Conservation (phyloP, 2,888 invertebrate genomes). For the Dryadula phaetusa region DNA sequence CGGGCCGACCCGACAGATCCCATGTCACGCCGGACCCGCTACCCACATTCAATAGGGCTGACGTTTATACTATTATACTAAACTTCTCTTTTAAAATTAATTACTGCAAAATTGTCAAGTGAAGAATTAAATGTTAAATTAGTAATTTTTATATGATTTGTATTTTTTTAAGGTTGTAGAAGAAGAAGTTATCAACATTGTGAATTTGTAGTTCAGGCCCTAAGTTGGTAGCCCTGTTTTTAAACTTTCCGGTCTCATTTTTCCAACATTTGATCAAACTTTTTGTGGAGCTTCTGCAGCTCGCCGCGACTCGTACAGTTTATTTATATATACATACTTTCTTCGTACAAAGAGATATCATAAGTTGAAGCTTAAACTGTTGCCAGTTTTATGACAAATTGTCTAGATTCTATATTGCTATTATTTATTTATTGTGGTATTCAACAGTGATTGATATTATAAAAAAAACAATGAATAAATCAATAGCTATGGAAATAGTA, state of each 20-base stretch:
- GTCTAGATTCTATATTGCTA: background rate
- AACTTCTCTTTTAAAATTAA: background rate
- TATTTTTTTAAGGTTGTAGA: background rate
- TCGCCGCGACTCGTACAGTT: slow-evolving; percentile 1
- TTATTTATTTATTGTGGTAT: background rate
- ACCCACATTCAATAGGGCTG: slow-evolving; percentile 26
- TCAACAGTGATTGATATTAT: background rate
- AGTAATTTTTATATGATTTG: no score
- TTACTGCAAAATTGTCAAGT: background rate
- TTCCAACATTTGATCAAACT: slow-evolving; percentile 29
- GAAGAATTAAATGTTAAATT: background rate
- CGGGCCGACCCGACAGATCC: slow-evolving; percentile 36
- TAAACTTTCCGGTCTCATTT: slow-evolving; percentile 22
- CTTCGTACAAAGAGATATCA: background rate
- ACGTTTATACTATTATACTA: slow-evolving; percentile 8
- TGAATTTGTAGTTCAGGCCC: background rate
- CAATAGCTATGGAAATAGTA: background rate
- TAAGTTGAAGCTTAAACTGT: slow-evolving; percentile 2
- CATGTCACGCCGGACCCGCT: slow-evolving; percentile 34
- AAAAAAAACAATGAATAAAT: background rate
- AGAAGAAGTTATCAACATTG: background rate
- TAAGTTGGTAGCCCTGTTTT: slow-evolving; percentile 12
- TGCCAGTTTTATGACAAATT: background rate
- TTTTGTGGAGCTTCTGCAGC: slow-evolving; percentile 27
- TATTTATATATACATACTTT: slow-evolving; percentile 20